These are phyloP conservation scores for Drosophila parthenogenetica DNA, from an alignment of 2,888 invertebrate species.

Conservation along the genomic window DNA sequence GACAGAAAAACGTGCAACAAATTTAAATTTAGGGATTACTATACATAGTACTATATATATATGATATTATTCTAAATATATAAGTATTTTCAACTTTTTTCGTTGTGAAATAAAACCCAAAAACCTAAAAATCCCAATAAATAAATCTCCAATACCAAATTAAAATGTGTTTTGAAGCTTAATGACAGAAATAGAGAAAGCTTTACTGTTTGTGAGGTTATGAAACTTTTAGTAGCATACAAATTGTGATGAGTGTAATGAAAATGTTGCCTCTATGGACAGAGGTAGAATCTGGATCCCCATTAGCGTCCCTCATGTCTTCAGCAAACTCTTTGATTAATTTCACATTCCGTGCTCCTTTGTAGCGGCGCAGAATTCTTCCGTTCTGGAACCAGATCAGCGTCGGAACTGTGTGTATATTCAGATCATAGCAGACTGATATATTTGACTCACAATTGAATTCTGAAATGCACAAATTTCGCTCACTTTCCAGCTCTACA, in stretches of 20 bases:
- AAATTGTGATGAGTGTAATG: too few relatives aligned
- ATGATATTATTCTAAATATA: slow-evolving; percentile 56
- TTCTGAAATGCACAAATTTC: slow-evolving; percentile 16
- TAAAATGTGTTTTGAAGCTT: not conserved
- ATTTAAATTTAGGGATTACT: slow-evolving; percentile 31
- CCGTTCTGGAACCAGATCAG: slow-evolving; percentile 18
- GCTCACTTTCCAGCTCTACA: rapidly evolving
- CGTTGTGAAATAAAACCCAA: slow-evolving; percentile 51
- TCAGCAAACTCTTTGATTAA: not conserved
- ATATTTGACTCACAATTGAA: not conserved
- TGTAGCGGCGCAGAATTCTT: not conserved
- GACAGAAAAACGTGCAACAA: slow-evolving; percentile 30
- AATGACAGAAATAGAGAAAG: too few relatives aligned
- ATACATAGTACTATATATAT: slow-evolving; percentile 13
- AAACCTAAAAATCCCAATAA: slow-evolving; percentile 42
- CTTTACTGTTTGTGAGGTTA: too few relatives aligned
- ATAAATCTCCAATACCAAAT: slow-evolving; percentile 55
- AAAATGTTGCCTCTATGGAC: too few relatives aligned
- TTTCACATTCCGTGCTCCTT: not conserved
- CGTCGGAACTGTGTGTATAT: not conserved
- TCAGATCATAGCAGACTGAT: not conserved
- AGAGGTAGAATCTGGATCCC: too few relatives aligned
- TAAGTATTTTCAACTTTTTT: slow-evolving; percentile 58
- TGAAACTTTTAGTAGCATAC: too few relatives aligned
- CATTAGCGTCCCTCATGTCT: not conserved